Conservation (phyloP, 2,113 vertebrate species). For the Bubalus kerabau region DNA sequence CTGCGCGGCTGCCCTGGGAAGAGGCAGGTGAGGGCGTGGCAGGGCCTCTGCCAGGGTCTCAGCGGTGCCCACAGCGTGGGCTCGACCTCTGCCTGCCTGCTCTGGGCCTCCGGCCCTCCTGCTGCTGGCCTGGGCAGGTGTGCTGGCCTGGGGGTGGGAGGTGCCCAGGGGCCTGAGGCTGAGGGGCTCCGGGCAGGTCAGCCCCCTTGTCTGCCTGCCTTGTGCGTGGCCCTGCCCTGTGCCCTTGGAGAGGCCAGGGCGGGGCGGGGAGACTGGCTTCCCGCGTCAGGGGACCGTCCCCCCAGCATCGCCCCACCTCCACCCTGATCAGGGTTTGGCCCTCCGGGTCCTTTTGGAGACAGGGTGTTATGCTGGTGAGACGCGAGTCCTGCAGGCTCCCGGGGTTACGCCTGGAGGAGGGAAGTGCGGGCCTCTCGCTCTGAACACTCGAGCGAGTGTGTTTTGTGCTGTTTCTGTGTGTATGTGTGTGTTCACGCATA, state of each 20-base stretch:
- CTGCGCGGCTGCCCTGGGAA: neutral
- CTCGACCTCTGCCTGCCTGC: neutral
- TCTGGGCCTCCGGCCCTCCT: neutral
- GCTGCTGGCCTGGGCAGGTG: neutral
- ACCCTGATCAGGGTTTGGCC: fast-evolving
- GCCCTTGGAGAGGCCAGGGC: fast-evolving
- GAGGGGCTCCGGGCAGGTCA: neutral
- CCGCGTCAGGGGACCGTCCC: neutral
- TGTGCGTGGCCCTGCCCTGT: fast-evolving
- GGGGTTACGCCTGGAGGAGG: neutral
- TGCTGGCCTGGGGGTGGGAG: neutral
- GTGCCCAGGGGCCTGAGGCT: neutral
- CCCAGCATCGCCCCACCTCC: fast-evolving
- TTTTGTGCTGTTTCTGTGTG: neutral
- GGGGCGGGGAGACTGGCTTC: neutral
- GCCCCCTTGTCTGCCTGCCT: neutral
- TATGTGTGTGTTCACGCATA: neutral
- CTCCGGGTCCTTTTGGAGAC: neutral
- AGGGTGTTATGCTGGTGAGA: neutral
- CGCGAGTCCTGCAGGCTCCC: neutral
- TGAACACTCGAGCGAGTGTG: fast-evolving
- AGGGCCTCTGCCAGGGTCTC: neutral
- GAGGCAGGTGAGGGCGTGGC: neutral
- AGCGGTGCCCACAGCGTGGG: fast-evolving
- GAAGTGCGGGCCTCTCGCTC: fast-evolving